These are phyloP conservation scores for Dicranocentrus wangi DNA, from an alignment of 2,888 invertebrate genomes.

Conservation along the genomic window DNA sequence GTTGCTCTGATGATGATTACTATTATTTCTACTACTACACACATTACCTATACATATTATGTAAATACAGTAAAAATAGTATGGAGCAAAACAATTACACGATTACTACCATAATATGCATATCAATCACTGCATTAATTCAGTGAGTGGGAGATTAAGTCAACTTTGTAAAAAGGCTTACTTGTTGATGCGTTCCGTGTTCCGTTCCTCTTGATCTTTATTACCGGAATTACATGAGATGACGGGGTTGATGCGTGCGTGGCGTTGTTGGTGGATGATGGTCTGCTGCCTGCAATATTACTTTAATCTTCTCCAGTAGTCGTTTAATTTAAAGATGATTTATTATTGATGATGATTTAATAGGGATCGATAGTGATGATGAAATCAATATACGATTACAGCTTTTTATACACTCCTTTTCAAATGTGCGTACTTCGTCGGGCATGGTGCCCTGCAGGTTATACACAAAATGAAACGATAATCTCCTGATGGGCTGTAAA, in stretches of 20 bases:
- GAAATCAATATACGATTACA: constrained; percentile 6
- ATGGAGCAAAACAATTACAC: constrained; percentile 15
- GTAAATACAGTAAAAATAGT: constrained; percentile 4
- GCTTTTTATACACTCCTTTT: too few species aligned
- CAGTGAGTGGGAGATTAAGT: constrained; percentile 14
- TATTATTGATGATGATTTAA: constrained; percentile 37
- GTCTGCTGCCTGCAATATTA: not conserved
- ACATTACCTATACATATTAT: not conserved
- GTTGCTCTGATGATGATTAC: not conserved
- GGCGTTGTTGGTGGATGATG: too few species aligned
- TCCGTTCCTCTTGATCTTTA: not conserved
- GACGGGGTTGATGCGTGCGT: too few species aligned
- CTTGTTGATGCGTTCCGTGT: too few species aligned
- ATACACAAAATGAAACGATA: too few species aligned
- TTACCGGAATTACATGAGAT: not conserved
- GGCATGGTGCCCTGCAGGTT: too few species aligned
- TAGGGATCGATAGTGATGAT: constrained; percentile 23
- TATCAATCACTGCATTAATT: constrained; percentile 30
- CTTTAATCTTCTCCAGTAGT: not conserved
- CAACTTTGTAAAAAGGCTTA: not conserved
- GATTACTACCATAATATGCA: constrained; percentile 24
- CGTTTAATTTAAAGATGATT: constrained; percentile 30
- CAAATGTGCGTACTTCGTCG: too few species aligned
- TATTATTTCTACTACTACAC: constrained; percentile 3
- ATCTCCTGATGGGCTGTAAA: too few species aligned